phyloP scores from a whole-genome alignment of 2,888 invertebrate species.

The Archips xylosteana region DNA sequence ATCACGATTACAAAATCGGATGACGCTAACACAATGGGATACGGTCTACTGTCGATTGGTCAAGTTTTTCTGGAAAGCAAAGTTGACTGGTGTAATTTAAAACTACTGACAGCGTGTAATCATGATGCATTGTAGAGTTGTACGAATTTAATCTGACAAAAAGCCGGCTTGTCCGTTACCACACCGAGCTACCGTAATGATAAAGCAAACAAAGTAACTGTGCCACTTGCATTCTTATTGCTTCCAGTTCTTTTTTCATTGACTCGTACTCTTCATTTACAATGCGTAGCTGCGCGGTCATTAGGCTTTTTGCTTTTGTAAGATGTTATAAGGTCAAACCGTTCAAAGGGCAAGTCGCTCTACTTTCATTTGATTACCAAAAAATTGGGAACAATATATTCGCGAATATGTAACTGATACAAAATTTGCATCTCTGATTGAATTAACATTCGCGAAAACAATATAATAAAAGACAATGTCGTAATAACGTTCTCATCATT shows the following conservation, averaged over 20 bases:
- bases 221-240: constrained; percentile 43
- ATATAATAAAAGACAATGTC: constrained; percentile 20
- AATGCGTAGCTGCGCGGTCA: constrained; percentile 1
- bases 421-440: constrained; percentile 30
- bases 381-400: neutral
- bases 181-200: constrained; percentile 54
- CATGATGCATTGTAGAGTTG: constrained; percentile 59
- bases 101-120: constrained; percentile 59
- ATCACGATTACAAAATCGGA: neutral
- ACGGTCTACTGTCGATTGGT: constrained; percentile 25
- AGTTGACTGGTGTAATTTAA: constrained; percentile 56
- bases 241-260: constrained; percentile 33
- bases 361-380: constrained; percentile 2
- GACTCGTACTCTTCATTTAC: constrained; percentile 17
- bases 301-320: constrained; percentile 27
- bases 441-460: constrained; percentile 28
- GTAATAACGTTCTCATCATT: constrained; percentile 35
- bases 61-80: constrained; percentile 39
- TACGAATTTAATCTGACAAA: constrained; percentile 57
- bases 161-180: constrained; percentile 56
- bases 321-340: constrained; percentile 14
- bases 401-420: constrained; percentile 28
- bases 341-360: constrained; percentile 21
- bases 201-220: constrained; percentile 48
- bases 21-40: constrained; percentile 2